Evolutionary conservation across 2,113 vertebrate species (phyloP), one percentile per base, ranked within the genome.

Genomic region (Eolophus roseicapilla): DNA sequence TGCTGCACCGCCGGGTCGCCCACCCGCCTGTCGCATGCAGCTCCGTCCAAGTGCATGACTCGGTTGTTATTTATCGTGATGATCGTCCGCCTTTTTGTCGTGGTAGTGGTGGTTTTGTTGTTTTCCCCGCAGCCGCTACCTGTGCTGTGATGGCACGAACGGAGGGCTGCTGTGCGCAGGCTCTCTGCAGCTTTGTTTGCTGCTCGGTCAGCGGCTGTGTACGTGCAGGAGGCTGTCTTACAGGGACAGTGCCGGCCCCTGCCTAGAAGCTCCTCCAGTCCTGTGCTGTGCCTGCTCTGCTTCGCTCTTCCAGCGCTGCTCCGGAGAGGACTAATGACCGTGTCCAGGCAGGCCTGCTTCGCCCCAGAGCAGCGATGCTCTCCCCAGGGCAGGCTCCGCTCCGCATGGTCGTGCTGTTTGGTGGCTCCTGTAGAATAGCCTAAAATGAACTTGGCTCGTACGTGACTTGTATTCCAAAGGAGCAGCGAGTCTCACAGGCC

Each of bases 101-200:
- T 5, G 63, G 35, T 37, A 1, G 82, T 1, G n/a, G 70, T 21
- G 88, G 77, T 17, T 59, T 17, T 29, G 76, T 69, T 69, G 82
- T 53, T 57, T 55, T 70, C 65, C 75, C 92, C 31, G 76, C 93
- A 62, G 90, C 91, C 87, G 77, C 78, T 96, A 95, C 96, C 96
- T 95, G 96, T 65, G 92, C 94, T 37, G 92, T 55, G 94, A 82
- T 77, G 94, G 85, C 92, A 82, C 9, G 77, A 55, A 86, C 65
- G 16, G 95, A 71, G 74, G 62, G 86, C 84, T 27, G 95, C 94
- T 94, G 90, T 64, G 93, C 94, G 97, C 97, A 96, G 95, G 88
- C 97, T 97, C 95, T 87, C 94, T 49, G 94, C 92, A 96, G 95
- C 96, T 96, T 97, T 95, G 88, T 95, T 92, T 94, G 94, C 96